Conservation (phyloP, 2,113 vertebrate genomes). For the Struthidea cinerea region DNA sequence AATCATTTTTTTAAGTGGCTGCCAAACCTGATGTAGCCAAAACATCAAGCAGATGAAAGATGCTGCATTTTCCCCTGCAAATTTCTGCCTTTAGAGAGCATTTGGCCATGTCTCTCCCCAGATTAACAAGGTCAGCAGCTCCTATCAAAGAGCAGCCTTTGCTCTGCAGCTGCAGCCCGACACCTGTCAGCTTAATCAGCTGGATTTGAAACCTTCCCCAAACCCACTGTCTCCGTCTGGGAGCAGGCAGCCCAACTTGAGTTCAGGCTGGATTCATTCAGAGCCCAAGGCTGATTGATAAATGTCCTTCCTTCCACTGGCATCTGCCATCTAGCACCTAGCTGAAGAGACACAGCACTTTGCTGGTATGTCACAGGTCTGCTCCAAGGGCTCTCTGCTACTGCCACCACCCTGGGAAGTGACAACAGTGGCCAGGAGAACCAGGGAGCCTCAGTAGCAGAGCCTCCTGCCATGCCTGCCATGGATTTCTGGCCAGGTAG, state of each 20-base stretch:
- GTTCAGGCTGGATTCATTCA: neutral
- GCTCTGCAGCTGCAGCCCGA: neutral
- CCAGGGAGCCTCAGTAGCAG: neutral
- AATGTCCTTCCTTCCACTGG: neutral
- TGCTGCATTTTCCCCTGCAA: neutral
- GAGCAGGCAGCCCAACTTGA: neutral
- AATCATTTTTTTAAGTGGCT: neutral
- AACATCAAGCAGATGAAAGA: neutral
- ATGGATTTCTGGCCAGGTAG: neutral
- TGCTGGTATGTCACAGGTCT: neutral
- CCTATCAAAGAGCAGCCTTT: neutral
- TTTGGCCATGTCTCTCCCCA: neutral
- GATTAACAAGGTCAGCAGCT: neutral
- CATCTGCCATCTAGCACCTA: neutral
- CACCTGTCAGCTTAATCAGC: neutral
- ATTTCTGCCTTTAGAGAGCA: neutral
- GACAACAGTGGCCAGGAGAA: neutral
- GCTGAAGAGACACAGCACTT: neutral
- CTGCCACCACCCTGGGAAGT: neutral
- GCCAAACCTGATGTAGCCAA: neutral
- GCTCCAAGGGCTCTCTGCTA: neutral
- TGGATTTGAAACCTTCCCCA: neutral
- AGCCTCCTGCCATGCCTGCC: neutral
- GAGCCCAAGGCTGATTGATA: neutral
- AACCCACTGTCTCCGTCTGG: neutral